These are phyloP conservation scores for Hypolimnas misippus DNA, from an alignment of 2,888 invertebrate genomes.

Conservation along the genomic window DNA sequence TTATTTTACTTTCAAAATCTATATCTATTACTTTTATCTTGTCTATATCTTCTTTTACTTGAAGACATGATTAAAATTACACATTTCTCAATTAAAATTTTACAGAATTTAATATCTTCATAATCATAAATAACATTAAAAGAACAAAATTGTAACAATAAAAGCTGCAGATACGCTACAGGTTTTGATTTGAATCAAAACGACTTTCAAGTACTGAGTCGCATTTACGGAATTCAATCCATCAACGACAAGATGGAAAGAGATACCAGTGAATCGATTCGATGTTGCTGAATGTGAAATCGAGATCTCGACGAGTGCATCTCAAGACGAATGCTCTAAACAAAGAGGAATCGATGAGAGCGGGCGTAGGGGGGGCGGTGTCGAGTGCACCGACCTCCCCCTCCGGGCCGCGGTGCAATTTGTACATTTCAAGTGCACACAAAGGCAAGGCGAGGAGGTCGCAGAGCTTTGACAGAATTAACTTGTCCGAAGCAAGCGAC, in stretches of 20 bases:
- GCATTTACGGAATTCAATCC: conserved; percentile 50
- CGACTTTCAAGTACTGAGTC: conserved; percentile 42
- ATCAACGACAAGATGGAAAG: conserved; percentile 49
- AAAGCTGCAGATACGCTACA: conserved; percentile 12
- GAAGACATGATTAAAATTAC: too few relatives aligned
- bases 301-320: conserved; percentile 75
- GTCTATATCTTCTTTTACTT: too few relatives aligned
- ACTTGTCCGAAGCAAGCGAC: conserved; percentile 76
- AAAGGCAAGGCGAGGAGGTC: conserved; percentile 81
- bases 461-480: conserved; percentile 83
- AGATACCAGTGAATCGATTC: conserved; percentile 52
- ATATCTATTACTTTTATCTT: too few relatives aligned
- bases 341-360: conserved; percentile 82
- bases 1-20: too few relatives aligned
- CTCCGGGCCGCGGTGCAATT: conserved; percentile 78
- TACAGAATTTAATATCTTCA: too few relatives aligned
- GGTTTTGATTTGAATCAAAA: conserved; percentile 26
- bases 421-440: conserved; percentile 84
- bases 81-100: too few relatives aligned
- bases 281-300: conserved; percentile 70
- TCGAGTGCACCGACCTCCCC: conserved; percentile 77
- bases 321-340: conserved; percentile 80
- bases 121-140: not conserved
- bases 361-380: conserved; percentile 65
- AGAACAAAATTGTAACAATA: not conserved